These are phyloP conservation scores for Sigmodon hispidus DNA, from an alignment of 2,113 vertebrate species.

Conservation along the genomic window DNA sequence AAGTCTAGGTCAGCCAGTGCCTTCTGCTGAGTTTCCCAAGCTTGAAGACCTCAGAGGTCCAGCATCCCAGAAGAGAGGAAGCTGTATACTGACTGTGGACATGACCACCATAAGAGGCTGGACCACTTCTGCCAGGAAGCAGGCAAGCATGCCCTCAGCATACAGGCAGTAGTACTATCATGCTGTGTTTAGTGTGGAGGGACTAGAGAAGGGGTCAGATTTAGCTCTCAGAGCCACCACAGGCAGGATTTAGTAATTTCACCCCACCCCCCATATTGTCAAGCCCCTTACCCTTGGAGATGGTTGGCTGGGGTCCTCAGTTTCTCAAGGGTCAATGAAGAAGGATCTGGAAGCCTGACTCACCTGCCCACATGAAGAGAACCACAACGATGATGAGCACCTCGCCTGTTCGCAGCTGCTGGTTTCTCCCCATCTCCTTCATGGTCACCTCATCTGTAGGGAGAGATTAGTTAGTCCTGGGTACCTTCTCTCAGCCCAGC, in stretches of 20 bases:
- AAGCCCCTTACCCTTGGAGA: not conserved
- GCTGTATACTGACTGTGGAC: not conserved
- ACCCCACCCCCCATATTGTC: not conserved
- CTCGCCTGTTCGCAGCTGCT: conserved; percentile 94
- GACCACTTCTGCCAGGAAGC: not conserved
- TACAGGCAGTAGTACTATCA: not conserved
- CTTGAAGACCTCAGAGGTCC: not conserved
- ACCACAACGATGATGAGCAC: conserved; percentile 97
- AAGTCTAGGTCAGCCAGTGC: not conserved
- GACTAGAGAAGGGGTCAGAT: not conserved
- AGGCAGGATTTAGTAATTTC: not conserved
- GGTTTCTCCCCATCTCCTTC: conserved; percentile 91
- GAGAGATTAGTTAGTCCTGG: not conserved
- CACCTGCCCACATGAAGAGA: conserved; percentile 98
- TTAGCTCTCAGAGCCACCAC: not conserved
- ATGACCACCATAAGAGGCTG: not conserved
- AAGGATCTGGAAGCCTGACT: conserved; percentile 63
- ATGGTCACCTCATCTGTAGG: conserved; percentile 93
- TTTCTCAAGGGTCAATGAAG: not conserved
- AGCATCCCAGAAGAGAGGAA: not conserved
- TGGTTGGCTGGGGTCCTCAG: not conserved
- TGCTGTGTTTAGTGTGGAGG: not conserved
- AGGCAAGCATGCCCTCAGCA: not conserved
- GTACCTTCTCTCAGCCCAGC: not conserved
- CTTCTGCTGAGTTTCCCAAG: not conserved